These are phyloP conservation scores for Apamea anceps DNA, from an alignment of 2,888 invertebrate species.

Conservation along the genomic window DNA sequence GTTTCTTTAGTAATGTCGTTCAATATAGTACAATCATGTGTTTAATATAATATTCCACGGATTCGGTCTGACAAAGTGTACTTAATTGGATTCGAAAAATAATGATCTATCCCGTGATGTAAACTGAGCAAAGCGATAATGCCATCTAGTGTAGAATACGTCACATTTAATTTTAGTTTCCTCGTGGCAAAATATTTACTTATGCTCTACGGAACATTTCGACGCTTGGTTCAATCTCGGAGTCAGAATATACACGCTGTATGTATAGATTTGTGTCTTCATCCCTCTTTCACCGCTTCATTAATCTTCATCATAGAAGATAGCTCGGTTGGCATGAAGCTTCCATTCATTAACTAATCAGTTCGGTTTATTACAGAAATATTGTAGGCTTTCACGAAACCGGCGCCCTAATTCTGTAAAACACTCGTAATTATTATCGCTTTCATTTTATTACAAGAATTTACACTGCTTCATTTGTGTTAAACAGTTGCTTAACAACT, in stretches of 20 bases:
- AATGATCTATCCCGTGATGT: neutral
- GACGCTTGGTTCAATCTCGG: conserved; percentile 12
- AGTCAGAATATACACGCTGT: conserved; percentile 24
- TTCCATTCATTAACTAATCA: conserved; percentile 46
- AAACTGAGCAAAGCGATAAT: neutral
- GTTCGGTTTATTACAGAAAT: conserved; percentile 23
- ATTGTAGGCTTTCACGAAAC: conserved; percentile 16
- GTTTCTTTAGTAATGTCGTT: neutral
- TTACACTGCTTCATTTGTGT: neutral
- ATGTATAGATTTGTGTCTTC: conserved; percentile 17
- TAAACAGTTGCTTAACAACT: neutral
- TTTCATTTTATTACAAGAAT: neutral
- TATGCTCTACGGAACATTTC: neutral
- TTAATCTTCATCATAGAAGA: conserved; percentile 52
- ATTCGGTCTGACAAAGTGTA: neutral
- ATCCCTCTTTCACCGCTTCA: conserved; percentile 33
- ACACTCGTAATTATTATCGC: conserved; percentile 1
- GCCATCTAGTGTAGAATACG: neutral
- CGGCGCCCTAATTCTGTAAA: neutral
- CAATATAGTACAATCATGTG: no score
- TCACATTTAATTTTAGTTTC: neutral
- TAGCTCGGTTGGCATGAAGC: conserved; percentile 34
- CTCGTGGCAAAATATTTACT: neutral
- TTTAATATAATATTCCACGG: neutral
- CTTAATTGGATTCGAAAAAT: neutral